These are phyloP conservation scores for Abrostola triplasia DNA, from an alignment of 2,888 invertebrate genomes.

Conservation along the genomic window DNA sequence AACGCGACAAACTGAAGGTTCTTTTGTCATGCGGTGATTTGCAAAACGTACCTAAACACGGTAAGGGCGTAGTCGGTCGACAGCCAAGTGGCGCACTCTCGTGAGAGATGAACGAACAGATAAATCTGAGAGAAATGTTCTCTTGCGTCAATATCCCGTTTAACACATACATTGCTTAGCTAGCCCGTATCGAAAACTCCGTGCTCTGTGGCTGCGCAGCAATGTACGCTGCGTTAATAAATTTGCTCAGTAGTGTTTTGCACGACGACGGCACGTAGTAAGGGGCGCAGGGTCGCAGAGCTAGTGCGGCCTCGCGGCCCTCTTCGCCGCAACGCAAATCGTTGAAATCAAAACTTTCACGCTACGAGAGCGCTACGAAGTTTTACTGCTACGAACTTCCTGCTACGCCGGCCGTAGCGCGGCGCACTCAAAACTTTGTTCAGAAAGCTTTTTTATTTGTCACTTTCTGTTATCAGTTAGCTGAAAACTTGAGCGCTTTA, in stretches of 20 bases:
- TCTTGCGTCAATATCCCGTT: constrained; percentile 30
- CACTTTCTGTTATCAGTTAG: constrained; percentile 84
- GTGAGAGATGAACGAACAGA: constrained; percentile 86
- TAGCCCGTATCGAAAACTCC: not conserved
- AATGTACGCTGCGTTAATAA: constrained; percentile 54
- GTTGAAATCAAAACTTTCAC: constrained; percentile 89
- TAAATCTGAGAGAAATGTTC: constrained; percentile 73
- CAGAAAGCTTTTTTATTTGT: constrained; percentile 87
- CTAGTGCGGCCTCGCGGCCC: constrained; percentile 84
- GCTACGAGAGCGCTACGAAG: constrained; percentile 88
- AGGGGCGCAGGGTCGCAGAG: constrained; percentile 77
- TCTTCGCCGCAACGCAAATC: constrained; percentile 87
- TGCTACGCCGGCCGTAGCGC: constrained; percentile 86
- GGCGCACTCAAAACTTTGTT: constrained; percentile 87
- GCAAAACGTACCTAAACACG: constrained; percentile 77
- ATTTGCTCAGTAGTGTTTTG: constrained; percentile 20
- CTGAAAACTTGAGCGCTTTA: constrained; percentile 76
- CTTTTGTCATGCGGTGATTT: constrained; percentile 74
- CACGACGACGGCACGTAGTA: constrained; percentile 52
- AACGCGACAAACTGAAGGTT: constrained; percentile 68
- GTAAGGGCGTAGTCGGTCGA: constrained; percentile 82
- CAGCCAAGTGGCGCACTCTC: constrained; percentile 87
- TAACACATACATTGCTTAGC: constrained; percentile 67
- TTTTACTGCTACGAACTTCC: constrained; percentile 89
- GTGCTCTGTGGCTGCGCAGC: constrained; percentile 26